Base-by-base conservation (phyloP, 2,888 invertebrate species). In the Thyatira batis region DNA sequence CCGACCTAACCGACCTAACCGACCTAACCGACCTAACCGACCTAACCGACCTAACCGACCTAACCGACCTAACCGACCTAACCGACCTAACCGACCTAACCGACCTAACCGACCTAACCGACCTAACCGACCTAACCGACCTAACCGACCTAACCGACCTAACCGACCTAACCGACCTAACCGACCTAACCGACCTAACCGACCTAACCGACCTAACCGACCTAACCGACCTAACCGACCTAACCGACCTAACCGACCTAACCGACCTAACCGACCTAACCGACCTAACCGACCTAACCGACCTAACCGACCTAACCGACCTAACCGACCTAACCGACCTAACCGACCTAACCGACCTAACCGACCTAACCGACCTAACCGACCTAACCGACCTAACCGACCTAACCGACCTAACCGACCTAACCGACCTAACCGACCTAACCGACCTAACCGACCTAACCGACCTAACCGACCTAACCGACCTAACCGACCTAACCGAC, bases 121-220 rank as follows among this genome's bases (percentile, higher is more conserved):
- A 58, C 61, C 57, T 53, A 57, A 60, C 56, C 57, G 55, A 54
- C 57, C 58, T 63, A 58, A 60, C 61, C 57, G 59, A 63, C 65
- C 65, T 62, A 62, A 62, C 65, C 65, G 60, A 62, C 65, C 65
- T 65, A 62, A 62, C 65, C 65, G 60, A 62, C 64, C 65, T 62
- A 60, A 62, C 65, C 65, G 60, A 62, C 65, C 65, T 65, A 62
- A 62, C 65, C 65, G 61, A 62, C 65, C 64, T 63, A 61, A 61
- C 64, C 64, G 60, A 61, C 64, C 64, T 61, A 62, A 63, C 33
- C 33, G n/a, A 33, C 33, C 33, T 33, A 33, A 58, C 63, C 63
- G 59, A 62, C 62, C 62, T 62, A 62, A 60, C 60, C 58, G 58
- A 63, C 54, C 58, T 55, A 62, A 62, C 55, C 58, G 57, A 60